phyloP scores from a whole-genome alignment of 2,888 invertebrate genomes.

The Lithophane socia region DNA sequence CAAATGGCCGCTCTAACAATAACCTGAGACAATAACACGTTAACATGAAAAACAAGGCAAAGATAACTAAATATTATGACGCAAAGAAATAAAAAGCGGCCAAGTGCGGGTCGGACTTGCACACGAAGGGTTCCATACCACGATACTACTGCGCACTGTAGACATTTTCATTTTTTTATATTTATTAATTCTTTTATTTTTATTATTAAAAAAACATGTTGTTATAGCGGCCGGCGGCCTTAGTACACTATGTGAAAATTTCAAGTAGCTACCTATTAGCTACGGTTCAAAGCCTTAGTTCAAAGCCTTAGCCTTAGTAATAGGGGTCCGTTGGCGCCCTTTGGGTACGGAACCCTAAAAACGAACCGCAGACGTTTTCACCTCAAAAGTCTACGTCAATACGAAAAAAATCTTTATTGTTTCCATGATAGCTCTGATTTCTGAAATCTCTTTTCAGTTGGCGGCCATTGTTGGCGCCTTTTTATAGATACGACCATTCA shows the following conservation, averaged over 20 bases:
- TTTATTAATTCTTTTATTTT: no score
- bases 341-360: not conserved
- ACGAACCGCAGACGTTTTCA: conserved; percentile 52
- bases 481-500: conserved; percentile 75
- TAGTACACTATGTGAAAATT: not conserved
- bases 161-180: no score
- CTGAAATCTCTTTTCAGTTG: conserved; percentile 74
- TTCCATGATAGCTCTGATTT: conserved; percentile 71
- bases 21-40: conserved; percentile 52
- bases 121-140: not conserved
- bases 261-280: not conserved
- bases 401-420: conserved; percentile 75
- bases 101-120: not conserved
- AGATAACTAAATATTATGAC: conserved; percentile 57
- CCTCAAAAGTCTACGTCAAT: conserved; percentile 45
- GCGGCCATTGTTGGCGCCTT: conserved; percentile 73
- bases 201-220: no score
- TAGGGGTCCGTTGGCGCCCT: no score
- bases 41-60: conserved; percentile 56
- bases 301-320: not conserved
- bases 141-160: no score
- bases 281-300: not conserved
- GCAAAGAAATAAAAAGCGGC: conserved; percentile 2
- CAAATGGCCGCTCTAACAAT: conserved; percentile 58
- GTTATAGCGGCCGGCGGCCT: not conserved